phyloP scores from a whole-genome alignment of 2,888 invertebrate genomes.

The Macrosoma leucophasiata region DNA sequence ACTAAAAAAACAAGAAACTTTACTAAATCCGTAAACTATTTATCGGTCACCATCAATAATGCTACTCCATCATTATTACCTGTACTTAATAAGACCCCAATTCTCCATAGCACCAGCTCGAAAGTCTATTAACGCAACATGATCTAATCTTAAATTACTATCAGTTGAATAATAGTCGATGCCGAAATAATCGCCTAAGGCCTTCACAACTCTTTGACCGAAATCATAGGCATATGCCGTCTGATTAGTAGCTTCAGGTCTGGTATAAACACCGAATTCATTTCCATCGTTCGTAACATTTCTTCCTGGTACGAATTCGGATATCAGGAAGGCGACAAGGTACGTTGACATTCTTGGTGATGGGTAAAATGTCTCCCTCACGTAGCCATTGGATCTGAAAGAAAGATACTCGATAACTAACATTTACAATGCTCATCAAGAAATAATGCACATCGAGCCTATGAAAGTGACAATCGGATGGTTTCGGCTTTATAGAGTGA shows the following conservation, averaged over 20 bases:
- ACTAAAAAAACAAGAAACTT: too few relatives aligned
- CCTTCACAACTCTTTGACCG: conserved; percentile 66
- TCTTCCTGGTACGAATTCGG: conserved; percentile 77
- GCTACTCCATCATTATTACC: conserved; percentile 51
- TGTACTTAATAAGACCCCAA: conserved; percentile 91
- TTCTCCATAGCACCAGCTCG: conserved; percentile 93
- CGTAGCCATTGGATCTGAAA: conserved; percentile 75
- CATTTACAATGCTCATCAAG: too few relatives aligned
- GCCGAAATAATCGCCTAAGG: conserved; percentile 75
- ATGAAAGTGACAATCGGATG: too few relatives aligned
- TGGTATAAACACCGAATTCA: conserved; percentile 79
- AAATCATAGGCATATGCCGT: conserved; percentile 80
- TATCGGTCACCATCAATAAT: too few relatives aligned
- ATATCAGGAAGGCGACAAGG: conserved; percentile 87
- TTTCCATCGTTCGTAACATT: conserved; percentile 34
- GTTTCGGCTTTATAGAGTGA: too few relatives aligned
- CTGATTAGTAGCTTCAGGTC: conserved; percentile 80
- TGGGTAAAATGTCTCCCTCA: conserved; percentile 74
- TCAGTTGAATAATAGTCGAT: conserved; percentile 68
- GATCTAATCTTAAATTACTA: conserved; percentile 83
- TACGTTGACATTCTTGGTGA: conserved; percentile 88
- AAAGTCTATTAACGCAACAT: conserved; percentile 91
- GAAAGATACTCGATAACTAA: background rate
- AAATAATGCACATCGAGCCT: too few relatives aligned
- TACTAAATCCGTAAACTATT: too few relatives aligned